Evolutionary conservation across 1,140 invertebrate genomes (phyloP).

Genomic region (Andrena cerasifolii): DNA sequence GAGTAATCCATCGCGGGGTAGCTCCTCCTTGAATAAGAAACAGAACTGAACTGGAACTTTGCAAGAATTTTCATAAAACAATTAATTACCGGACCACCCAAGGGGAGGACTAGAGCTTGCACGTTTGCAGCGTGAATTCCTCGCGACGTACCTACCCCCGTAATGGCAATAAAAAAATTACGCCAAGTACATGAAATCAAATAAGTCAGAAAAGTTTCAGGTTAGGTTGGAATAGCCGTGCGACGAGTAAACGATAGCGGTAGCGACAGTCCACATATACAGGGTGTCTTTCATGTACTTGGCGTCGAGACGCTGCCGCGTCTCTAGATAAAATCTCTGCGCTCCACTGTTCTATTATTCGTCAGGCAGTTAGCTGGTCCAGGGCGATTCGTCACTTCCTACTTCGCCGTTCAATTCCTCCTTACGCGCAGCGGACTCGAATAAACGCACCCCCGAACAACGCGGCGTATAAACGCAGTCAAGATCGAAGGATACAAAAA

Average conservation of each 20-base stretch:
- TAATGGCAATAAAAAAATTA: background rate
- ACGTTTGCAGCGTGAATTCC: background rate
- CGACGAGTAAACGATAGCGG: too few species aligned
- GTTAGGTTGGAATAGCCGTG: too few species aligned
- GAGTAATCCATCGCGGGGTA: background rate
- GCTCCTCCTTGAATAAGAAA: background rate
- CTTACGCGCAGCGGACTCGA: background rate
- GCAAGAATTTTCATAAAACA: slow-evolving; percentile 1
- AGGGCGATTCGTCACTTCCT: background rate
- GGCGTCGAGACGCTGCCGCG: too few species aligned
- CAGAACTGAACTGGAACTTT: background rate
- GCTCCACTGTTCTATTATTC: background rate
- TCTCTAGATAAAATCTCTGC: background rate
- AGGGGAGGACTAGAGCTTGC: background rate
- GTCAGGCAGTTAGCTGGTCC: background rate
- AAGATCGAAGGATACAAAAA: background rate
- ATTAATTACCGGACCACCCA: background rate
- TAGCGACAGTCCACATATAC: too few species aligned
- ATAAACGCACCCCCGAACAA: background rate
- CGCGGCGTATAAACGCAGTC: background rate
- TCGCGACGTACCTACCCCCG: background rate
- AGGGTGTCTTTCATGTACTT: too few species aligned
- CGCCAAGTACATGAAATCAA: too few species aligned
- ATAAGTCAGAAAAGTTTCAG: too few species aligned
- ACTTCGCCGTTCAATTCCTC: background rate